Evolutionary conservation across 2,888 invertebrate genomes (phyloP).

Genomic region (Yponomeuta malinellus): DNA sequence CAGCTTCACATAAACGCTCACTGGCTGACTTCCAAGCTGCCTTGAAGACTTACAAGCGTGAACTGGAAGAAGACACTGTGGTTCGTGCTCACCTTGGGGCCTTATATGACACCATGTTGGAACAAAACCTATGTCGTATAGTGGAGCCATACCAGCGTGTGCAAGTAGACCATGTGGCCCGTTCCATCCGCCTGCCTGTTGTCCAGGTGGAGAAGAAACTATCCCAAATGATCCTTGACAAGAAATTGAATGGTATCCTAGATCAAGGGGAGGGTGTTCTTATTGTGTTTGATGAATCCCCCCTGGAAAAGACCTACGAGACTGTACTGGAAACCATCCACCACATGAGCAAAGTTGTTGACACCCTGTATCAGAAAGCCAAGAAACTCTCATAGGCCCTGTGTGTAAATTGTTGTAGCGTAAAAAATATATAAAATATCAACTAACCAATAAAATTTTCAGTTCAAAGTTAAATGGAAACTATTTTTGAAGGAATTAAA

Average conservation of each 20-base stretch:
- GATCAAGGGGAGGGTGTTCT: constrained; percentile 99
- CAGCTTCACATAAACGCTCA: constrained; percentile 96
- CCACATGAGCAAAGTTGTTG: constrained; percentile 99
- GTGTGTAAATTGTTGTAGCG: constrained; percentile 65
- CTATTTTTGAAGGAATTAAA: constrained; percentile 59
- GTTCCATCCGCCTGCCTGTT: constrained; percentile 91
- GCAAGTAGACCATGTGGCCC: constrained; percentile 94
- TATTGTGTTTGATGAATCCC: constrained; percentile 97
- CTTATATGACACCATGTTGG: constrained; percentile 98
- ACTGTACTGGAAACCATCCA: constrained; percentile 98
- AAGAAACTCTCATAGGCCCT: constrained; percentile 92
- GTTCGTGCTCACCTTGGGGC: constrained; percentile 97
- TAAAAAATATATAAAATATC: constrained; percentile 63
- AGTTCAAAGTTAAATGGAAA: constrained; percentile 46
- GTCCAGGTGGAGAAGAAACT: constrained; percentile 97
- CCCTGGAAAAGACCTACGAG: constrained; percentile 97
- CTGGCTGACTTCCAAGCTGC: constrained; percentile 97
- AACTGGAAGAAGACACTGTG: constrained; percentile 96
- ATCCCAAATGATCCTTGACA: constrained; percentile 99
- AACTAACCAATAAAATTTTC: constrained; percentile 60
- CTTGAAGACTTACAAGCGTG: constrained; percentile 88
- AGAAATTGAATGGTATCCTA: constrained; percentile 96
- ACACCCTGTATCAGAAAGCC: constrained; percentile 98
- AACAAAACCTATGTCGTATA: constrained; percentile 98
- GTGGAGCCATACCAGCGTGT: constrained; percentile 99